These are phyloP conservation scores for Enteromius radiatus DNA, from an alignment of 2,797 vertebrate species.

Conservation along the genomic window DNA sequence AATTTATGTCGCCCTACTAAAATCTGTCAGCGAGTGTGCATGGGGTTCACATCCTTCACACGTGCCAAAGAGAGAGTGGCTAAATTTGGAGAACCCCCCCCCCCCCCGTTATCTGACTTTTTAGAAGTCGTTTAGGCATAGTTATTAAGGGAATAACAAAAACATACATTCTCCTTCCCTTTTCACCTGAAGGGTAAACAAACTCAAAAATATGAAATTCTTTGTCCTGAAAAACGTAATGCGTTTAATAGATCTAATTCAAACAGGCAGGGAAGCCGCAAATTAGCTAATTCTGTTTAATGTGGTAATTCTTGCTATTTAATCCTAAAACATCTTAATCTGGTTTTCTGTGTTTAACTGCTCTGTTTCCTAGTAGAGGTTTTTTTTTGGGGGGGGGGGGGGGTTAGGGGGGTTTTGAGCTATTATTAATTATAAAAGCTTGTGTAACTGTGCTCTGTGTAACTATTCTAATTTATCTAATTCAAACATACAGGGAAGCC, in stretches of 20 bases:
- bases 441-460: no score
- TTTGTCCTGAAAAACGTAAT: not conserved
- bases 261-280: not conserved
- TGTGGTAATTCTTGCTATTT: not conserved
- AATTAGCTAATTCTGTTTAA: not conserved
- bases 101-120: conserved; percentile 60
- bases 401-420: not conserved
- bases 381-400: not conserved
- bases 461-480: not conserved
- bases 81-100: conserved; percentile 57
- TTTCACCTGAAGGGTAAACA: conserved; percentile 31
- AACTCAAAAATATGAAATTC: not conserved
- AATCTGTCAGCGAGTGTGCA: conserved; percentile 63
- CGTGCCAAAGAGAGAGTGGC: conserved; percentile 54
- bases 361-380: not conserved
- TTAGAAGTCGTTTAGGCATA: conserved; percentile 64
- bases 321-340: not conserved
- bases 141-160: conserved; percentile 43
- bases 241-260: not conserved
- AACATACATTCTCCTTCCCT: not conserved
- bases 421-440: not conserved
- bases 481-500: not conserved
- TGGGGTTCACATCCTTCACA: conserved; percentile 64
- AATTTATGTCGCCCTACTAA: conserved; percentile 60
- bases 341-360: not conserved